Evolutionary conservation across 2,888 invertebrate species (phyloP).

Genomic region (Drosophila hamatofila): DNA sequence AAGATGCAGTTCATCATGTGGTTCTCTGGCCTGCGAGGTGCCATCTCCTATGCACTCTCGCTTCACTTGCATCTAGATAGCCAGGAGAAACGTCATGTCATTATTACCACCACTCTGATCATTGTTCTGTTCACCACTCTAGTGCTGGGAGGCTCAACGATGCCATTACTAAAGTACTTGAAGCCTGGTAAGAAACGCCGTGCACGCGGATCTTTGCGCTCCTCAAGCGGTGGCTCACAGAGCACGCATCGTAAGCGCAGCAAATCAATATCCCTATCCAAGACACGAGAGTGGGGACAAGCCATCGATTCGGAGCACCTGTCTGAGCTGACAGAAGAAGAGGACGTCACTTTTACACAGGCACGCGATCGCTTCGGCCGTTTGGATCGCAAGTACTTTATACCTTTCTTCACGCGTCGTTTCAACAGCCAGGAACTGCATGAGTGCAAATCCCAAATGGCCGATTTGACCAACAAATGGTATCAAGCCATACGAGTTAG

Average conservation of each 20-base stretch:
- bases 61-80: conserved; percentile 95
- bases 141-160: conserved; percentile 98
- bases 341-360: conserved; percentile 93
- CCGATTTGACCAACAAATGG: conserved; percentile 98
- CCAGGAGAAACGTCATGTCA: conserved; percentile 97
- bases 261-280: conserved; percentile 96
- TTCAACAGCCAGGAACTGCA: conserved; percentile 98
- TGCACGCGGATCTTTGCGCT: conserved; percentile 64
- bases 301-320: conserved; percentile 97
- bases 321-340: conserved; percentile 96
- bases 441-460: conserved; percentile 98
- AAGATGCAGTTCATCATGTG: conserved; percentile 99
- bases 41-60: conserved; percentile 98
- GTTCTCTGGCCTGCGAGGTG: conserved; percentile 98
- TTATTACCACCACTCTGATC: conserved; percentile 99
- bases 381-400: conserved; percentile 96
- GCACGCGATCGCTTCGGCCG: conserved; percentile 95
- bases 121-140: conserved; percentile 98
- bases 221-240: conserved; percentile 84
- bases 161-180: conserved; percentile 97
- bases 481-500: conserved; percentile 97
- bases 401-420: conserved; percentile 97
- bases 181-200: conserved; percentile 86
- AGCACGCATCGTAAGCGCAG: conserved; percentile 86
- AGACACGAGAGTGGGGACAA: conserved; percentile 99